A percentile compares a stretch with the other conserved stretches of the same genome.
These are phyloP conservation scores for Petroica traversi DNA, from an alignment of 2,113 vertebrate species.

Conservation along the genomic window DNA sequence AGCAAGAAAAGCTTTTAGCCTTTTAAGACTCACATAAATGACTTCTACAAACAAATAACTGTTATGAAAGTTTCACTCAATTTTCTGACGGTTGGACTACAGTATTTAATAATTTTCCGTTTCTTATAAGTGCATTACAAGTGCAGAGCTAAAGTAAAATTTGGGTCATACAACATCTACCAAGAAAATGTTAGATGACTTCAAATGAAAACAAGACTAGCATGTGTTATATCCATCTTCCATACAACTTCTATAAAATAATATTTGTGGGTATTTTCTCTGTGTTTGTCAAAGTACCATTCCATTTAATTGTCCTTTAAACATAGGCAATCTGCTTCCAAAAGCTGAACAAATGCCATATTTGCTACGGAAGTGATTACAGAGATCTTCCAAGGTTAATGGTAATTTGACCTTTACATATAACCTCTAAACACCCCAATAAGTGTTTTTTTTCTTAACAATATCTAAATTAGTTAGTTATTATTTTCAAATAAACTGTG, in stretches of 20 bases:
- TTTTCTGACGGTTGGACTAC: background rate
- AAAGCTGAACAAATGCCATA: conserved; percentile 22
- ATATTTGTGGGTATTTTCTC: conserved; percentile 39
- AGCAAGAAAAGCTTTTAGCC: background rate
- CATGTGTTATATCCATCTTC: background rate
- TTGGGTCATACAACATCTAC: background rate
- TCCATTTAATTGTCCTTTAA: conserved; percentile 46
- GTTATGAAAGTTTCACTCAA: conserved; percentile 27
- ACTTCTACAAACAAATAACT: background rate
- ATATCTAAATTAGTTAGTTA: background rate
- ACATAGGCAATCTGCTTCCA: conserved; percentile 9
- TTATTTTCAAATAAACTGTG: background rate
- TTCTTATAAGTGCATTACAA: background rate
- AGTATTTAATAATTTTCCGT: conserved; percentile 25
- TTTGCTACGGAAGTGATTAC: conserved; percentile 46
- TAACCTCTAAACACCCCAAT: conserved; percentile 14
- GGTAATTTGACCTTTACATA: conserved; percentile 13
- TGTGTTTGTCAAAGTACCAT: conserved; percentile 21
- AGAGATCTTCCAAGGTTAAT: conserved; percentile 22
- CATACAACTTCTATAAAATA: conserved; percentile 35
- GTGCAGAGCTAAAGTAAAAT: background rate
- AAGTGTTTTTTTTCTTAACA: conserved; percentile 26
- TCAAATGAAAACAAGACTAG: conserved; percentile 16
- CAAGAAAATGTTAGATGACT: conserved; percentile 4
- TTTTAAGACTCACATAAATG: conserved; percentile 6